These are phyloP conservation scores for Taurulus bubalis DNA, from an alignment of 2,113 vertebrate species.

Conservation along the genomic window DNA sequence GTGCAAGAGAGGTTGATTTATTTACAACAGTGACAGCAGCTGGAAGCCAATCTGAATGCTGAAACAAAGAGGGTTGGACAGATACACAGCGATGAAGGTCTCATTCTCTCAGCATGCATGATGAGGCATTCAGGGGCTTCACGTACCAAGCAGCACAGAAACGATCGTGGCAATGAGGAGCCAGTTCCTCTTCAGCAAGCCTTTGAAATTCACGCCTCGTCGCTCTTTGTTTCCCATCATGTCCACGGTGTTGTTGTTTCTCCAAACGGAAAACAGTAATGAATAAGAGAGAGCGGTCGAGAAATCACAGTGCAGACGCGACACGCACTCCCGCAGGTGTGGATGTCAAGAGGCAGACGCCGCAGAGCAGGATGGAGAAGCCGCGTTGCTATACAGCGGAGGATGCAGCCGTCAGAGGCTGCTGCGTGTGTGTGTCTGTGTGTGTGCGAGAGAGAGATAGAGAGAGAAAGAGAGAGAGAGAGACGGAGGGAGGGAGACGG, in stretches of 20 bases:
- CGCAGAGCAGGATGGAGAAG: conserved; percentile 26
- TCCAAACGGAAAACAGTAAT: not conserved
- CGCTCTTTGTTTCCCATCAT: conserved; percentile 85
- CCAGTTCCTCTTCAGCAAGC: conserved; percentile 90
- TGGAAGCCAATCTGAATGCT: not conserved
- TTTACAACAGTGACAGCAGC: conserved; percentile 22
- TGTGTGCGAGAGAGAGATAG: not conserved
- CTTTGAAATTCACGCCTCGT: conserved; percentile 79
- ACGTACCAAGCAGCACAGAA: conserved; percentile 91
- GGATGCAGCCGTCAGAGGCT: conserved; percentile 68
- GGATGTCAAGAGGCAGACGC: conserved; percentile 49
- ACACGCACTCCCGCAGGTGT: conserved; percentile 32
- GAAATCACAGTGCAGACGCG: conserved; percentile 45
- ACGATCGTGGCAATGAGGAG: conserved; percentile 89
- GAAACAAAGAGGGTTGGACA: conserved; percentile 1
- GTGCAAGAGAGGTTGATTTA: conserved; percentile 44
- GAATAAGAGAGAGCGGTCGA: not conserved
- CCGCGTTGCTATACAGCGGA: conserved; percentile 41
- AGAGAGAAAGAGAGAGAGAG: not conserved
- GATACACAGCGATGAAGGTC: conserved; percentile 4
- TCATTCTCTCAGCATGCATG: conserved; percentile 30
- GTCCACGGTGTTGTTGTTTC: conserved; percentile 61
- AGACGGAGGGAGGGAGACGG: not conserved
- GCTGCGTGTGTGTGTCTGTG: conserved; percentile 17
- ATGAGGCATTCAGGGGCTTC: conserved; percentile 24